A percentile compares a stretch with the other conserved stretches of the same genome.
phyloP scores from a whole-genome alignment of 2,113 vertebrate genomes.

The Beaufortia kweichowensis region DNA sequence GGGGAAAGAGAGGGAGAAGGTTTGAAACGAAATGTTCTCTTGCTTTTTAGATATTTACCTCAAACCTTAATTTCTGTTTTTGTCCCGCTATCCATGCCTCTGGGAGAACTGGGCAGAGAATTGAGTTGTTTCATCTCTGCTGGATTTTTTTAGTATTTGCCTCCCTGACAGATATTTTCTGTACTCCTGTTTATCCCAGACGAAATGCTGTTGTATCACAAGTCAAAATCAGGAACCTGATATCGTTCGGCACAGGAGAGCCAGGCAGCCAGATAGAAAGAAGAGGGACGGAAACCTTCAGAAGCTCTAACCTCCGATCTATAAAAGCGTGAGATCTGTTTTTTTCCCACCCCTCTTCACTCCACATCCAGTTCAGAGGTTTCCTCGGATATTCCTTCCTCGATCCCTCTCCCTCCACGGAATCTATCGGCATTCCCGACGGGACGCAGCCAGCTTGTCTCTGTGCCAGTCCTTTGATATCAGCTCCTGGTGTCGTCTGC shows the following conservation, averaged over 20 bases:
- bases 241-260: neutral
- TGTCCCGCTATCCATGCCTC: constrained; percentile 19
- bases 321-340: constrained; percentile 28
- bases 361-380: constrained; percentile 49
- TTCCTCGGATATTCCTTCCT: constrained; percentile 52
- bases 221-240: constrained; percentile 51
- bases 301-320: constrained; percentile 21
- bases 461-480: constrained; percentile 61
- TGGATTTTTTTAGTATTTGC: constrained; percentile 33
- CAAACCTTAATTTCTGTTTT: constrained; percentile 27
- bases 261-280: neutral
- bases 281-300: constrained; percentile 31
- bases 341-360: neutral
- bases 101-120: constrained; percentile 7
- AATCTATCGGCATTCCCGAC: constrained; percentile 47
- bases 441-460: constrained; percentile 59
- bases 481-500: constrained; percentile 65
- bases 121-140: constrained; percentile 41
- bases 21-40: constrained; percentile 47
- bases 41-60: constrained; percentile 34
- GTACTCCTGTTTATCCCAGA: neutral
- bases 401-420: constrained; percentile 25
- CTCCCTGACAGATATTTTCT: constrained; percentile 40
- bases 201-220: constrained; percentile 46
- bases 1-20: neutral